Evolutionary conservation across 2,113 vertebrate genomes (phyloP), one percentile per base, ranked within the genome.

Genomic region (Eolophus roseicapilla): DNA sequence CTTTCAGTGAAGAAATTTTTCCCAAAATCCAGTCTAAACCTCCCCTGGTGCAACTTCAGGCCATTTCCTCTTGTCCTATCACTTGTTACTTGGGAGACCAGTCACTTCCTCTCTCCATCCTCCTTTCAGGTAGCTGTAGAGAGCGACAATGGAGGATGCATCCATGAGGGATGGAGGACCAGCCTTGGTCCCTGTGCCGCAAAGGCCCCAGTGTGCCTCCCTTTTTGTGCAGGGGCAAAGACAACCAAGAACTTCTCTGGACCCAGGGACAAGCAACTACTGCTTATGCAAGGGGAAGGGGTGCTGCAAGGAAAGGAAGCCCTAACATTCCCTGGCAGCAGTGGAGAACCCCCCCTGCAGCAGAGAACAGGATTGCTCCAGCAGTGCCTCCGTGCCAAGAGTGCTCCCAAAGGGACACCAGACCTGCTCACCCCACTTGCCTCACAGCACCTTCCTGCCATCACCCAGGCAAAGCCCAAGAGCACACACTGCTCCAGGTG

Each of bases 391-490:
- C 12, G 10, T 17, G 17, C 47, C 7, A 1, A 64, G 21, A 25
- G 21, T 16, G 2, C 19, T 43, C 62, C 62, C 53, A 50, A 47
- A 79, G 49, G 27, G 53, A 35, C 1, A 18, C 47, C 83, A 39
- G 55, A 7, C 10, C 12, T 4, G 4, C 62, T 47, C 41, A 37
- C 39, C 21, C 60, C 41, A 18, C 1, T 0, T 0, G 16, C 1
- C 1, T 5, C 39, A 44, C 19, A n/a, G 47, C 21, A 39, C n/a
- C 21, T 23, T 68, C 43, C 52, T 59, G 52, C 39, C 63, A 16
- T 25, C 4, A 43, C 47, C 41, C 18, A 18, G 53, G 41, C 5
- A 8, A 67, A 53, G 65, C 71, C 41, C 3, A 7, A 67, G 35
- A 33, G 59, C 46, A 44, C 3, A 4, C 18, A 1, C 47, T 23